Conservation (phyloP, 2,797 vertebrate species). For the Chelon auratus region DNA sequence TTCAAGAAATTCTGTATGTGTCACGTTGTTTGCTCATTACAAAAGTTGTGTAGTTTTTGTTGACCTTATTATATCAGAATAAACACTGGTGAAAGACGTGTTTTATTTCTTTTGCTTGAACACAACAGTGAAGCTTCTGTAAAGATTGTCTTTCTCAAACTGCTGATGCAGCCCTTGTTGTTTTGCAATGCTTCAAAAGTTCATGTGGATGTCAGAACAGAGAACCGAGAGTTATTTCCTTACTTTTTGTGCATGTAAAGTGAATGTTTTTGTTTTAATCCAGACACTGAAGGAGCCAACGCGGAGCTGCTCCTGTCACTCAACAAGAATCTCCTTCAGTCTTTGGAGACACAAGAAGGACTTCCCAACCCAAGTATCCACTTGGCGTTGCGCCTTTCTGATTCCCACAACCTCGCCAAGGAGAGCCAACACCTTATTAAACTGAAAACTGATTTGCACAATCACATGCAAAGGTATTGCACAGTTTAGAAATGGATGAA, state of each 20-base stretch:
- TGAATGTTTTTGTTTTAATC: neutral
- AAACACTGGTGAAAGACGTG: neutral
- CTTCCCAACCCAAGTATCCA: constrained; percentile 90
- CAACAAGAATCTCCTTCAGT: constrained; percentile 85
- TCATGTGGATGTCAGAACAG: constrained; percentile 37
- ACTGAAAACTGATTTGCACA: constrained; percentile 82
- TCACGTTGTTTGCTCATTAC: constrained; percentile 3
- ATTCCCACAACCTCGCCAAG: constrained; percentile 76
- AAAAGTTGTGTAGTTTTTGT: constrained; percentile 11
- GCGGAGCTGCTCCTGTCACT: constrained; percentile 75
- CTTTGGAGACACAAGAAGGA: constrained; percentile 63
- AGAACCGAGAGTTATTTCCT: neutral
- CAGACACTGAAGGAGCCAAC: constrained; percentile 63
- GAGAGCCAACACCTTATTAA: constrained; percentile 84
- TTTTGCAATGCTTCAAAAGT: constrained; percentile 39
- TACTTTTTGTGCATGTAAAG: neutral
- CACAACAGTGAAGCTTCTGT: neutral
- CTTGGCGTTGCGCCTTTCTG: constrained; percentile 90
- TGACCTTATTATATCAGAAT: neutral
- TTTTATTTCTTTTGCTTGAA: neutral
- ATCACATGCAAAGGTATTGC: constrained; percentile 82
- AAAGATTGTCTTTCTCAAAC: neutral
- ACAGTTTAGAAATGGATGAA: neutral
- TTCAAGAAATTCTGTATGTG: too few species aligned
- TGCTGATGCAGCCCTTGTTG: constrained; percentile 60